Evolutionary conservation across 2,888 invertebrate species (phyloP).

Genomic region (Cinara cedri): DNA sequence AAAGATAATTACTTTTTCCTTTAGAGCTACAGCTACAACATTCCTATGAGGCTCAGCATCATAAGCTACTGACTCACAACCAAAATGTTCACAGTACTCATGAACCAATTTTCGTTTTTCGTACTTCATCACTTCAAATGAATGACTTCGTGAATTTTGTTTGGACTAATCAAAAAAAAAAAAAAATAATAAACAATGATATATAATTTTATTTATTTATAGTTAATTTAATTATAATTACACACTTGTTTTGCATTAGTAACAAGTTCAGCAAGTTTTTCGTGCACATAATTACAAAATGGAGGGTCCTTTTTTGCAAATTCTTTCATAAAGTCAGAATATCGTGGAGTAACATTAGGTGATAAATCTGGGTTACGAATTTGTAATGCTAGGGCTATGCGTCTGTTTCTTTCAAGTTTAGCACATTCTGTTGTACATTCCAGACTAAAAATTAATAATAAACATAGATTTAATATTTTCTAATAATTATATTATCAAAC

Average conservation of each 20-base stretch:
- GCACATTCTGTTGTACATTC: slow-evolving; percentile 95
- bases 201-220: neutral
- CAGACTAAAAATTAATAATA: slow-evolving; percentile 67
- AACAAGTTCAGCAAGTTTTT: slow-evolving; percentile 82
- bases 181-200: neutral
- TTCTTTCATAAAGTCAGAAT: slow-evolving; percentile 83
- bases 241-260: slow-evolving; percentile 82
- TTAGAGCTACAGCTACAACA: slow-evolving; percentile 88
- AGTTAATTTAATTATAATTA: slow-evolving; percentile 7
- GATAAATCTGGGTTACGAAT: slow-evolving; percentile 87
- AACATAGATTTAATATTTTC: slow-evolving; percentile 62
- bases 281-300: slow-evolving; percentile 83
- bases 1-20: slow-evolving; percentile 70
- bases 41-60: slow-evolving; percentile 95
- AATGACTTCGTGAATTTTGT: slow-evolving; percentile 80
- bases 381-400: slow-evolving; percentile 88
- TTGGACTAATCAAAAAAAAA: slow-evolving; percentile 68
- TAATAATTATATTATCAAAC: neutral
- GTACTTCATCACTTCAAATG: slow-evolving; percentile 92
- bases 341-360: slow-evolving; percentile 81
- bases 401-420: slow-evolving; percentile 83
- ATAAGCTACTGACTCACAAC: slow-evolving; percentile 90
- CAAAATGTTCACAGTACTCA: slow-evolving; percentile 93
- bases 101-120: slow-evolving; percentile 91
- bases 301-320: slow-evolving; percentile 81